These are phyloP conservation scores for Chionoecetes opilio DNA, from an alignment of 1,140 invertebrate genomes.

Conservation along the genomic window DNA sequence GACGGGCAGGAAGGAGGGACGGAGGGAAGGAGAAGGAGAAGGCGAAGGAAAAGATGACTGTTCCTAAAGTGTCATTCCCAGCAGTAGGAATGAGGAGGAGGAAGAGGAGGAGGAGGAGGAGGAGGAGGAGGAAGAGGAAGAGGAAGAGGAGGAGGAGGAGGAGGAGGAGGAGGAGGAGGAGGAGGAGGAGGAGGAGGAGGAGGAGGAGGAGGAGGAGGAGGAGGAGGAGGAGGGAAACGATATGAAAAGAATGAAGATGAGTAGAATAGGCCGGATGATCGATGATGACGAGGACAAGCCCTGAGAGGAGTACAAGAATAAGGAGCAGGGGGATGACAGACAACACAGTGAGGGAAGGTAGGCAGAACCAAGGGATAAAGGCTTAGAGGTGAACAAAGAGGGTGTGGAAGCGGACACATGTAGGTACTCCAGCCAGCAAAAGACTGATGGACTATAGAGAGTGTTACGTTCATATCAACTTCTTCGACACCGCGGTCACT, in stretches of 20 bases:
- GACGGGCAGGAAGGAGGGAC: neutral
- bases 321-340: too few relatives aligned
- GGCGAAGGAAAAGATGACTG: neutral
- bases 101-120: neutral
- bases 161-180: neutral
- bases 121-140: neutral
- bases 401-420: neutral
- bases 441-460: too few relatives aligned
- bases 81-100: neutral
- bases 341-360: neutral
- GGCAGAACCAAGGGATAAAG: too few relatives aligned
- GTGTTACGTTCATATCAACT: too few relatives aligned
- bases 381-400: neutral
- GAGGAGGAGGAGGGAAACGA: neutral
- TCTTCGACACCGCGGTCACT: too few relatives aligned
- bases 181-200: neutral
- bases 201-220: neutral
- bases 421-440: too few relatives aligned
- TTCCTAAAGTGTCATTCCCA: constrained; percentile 46
- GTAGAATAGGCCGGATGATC: too few relatives aligned
- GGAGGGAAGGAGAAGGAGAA: neutral
- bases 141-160: neutral
- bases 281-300: neutral
- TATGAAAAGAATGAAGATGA: too few relatives aligned
- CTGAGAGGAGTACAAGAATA: neutral